Evolutionary conservation across 2,797 vertebrate species (phyloP).

Genomic region (Acipenser transmontanus): DNA sequence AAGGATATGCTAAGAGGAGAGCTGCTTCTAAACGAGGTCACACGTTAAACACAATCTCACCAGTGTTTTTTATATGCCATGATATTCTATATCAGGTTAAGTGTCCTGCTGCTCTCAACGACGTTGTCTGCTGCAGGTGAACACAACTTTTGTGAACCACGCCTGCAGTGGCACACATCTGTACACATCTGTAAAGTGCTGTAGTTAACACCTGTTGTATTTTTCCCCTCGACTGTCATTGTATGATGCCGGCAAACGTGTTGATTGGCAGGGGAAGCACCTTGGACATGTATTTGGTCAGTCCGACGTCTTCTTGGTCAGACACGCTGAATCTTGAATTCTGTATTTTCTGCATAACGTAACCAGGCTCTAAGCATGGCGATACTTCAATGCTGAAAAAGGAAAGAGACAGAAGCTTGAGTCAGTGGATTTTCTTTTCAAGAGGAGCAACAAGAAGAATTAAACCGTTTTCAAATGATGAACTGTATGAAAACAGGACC

Average conservation of each 20-base stretch:
- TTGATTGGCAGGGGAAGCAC: constrained; percentile 82
- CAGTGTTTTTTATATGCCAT: too few relatives aligned
- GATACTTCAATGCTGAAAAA: constrained; percentile 69
- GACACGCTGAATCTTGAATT: constrained; percentile 47
- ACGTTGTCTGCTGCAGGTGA: constrained; percentile 4
- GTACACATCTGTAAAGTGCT: neutral
- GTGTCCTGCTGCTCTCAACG: neutral
- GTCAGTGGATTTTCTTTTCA: neutral
- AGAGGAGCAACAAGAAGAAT: neutral
- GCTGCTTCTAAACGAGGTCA: too few relatives aligned
- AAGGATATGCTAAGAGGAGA: too few relatives aligned
- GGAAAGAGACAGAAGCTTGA: constrained; percentile 1
- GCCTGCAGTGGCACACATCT: too few relatives aligned
- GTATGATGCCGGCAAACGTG: constrained; percentile 81
- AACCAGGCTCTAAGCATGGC: constrained; percentile 82
- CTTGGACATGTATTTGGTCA: constrained; percentile 72
- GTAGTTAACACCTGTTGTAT: neutral
- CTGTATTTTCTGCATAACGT: constrained; percentile 67
- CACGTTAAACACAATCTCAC: too few relatives aligned
- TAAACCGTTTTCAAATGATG: neutral
- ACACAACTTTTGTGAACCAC: too few relatives aligned
- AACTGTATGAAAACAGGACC: too few relatives aligned
- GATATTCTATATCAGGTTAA: neutral
- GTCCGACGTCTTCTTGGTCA: constrained; percentile 47
- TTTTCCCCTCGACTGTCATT: constrained; percentile 37